A percentile compares a stretch with the other conserved stretches of the same genome.
Evolutionary conservation across 1,140 invertebrate species (phyloP).

Genomic region (Conopomorpha cramerella): DNA sequence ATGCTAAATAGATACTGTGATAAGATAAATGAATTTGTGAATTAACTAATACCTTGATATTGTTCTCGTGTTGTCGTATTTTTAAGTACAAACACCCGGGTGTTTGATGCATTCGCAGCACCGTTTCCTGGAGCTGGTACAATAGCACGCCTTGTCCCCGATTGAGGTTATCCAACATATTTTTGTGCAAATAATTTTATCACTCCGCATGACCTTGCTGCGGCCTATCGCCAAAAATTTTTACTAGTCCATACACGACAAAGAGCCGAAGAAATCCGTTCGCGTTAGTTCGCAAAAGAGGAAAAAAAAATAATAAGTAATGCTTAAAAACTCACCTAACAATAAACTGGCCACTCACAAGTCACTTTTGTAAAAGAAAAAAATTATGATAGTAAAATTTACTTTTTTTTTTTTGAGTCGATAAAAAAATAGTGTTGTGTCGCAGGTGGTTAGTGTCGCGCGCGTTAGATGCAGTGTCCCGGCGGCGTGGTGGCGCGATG

Average conservation of each 20-base stretch:
- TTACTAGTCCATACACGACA: constrained; percentile 35
- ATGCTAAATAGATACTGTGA: too few relatives aligned
- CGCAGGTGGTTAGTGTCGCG: background rate
- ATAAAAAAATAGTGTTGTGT: background rate
- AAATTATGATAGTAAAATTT: background rate
- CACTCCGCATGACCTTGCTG: constrained; percentile 8
- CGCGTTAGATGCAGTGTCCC: background rate
- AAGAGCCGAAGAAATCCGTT: too few relatives aligned
- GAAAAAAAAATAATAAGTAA: constrained; percentile 5
- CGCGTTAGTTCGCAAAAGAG: constrained; percentile 27
- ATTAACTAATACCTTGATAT: too few relatives aligned
- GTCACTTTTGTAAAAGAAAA: background rate
- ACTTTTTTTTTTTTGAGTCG: background rate
- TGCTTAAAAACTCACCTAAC: background rate
- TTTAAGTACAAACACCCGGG: too few relatives aligned
- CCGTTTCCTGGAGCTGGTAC: too few relatives aligned
- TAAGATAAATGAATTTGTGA: too few relatives aligned
- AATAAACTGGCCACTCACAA: background rate
- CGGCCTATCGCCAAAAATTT: constrained; percentile 6
- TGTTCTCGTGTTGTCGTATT: too few relatives aligned
- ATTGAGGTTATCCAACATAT: constrained; percentile 3
- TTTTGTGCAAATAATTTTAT: constrained; percentile 3
- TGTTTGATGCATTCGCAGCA: too few relatives aligned
- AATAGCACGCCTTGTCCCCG: background rate
- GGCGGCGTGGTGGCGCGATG: constrained; percentile 11